phyloP scores from a whole-genome alignment of 2,888 invertebrate genomes.

The Metalampra italica region DNA sequence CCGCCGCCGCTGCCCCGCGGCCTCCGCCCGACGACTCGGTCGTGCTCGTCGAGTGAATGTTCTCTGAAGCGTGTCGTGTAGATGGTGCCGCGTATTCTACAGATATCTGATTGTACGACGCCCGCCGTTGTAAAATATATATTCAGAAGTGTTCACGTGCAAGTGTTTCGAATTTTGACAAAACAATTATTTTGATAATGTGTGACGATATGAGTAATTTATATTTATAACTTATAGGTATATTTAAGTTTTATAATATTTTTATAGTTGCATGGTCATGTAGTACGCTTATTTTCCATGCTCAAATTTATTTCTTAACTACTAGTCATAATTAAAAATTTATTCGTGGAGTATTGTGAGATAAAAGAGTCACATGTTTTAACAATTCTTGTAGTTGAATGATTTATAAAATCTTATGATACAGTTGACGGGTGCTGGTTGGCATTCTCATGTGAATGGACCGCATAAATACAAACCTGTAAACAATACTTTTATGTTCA shows the following conservation, averaged over 20 bases:
- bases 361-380: conserved; percentile 42
- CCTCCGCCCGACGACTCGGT: conserved; percentile 24
- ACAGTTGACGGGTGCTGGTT: conserved; percentile 46
- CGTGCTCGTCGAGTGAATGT: conserved; percentile 34
- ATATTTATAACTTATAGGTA: conserved; percentile 64
- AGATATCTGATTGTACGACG: conserved; percentile 3
- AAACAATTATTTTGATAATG: conserved; percentile 32
- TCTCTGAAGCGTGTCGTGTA: conserved; percentile 19
- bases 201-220: conserved; percentile 64
- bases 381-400: conserved; percentile 47
- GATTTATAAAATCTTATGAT: conserved; percentile 28
- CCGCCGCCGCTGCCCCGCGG: conserved; percentile 14
- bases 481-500: conserved; percentile 51
- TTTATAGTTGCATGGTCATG: conserved; percentile 73
- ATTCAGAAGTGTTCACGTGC: conserved; percentile 36
- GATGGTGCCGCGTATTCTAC: conserved; percentile 6
- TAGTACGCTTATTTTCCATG: conserved; percentile 74
- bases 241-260: conserved; percentile 62
- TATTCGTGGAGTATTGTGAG: conserved; percentile 52
- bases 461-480: conserved; percentile 40
- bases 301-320: conserved; percentile 75
- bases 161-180: conserved; percentile 30
- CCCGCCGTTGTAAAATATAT: conserved; percentile 23
- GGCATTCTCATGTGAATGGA: conserved; percentile 46
- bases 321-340: conserved; percentile 73